Base-by-base conservation (phyloP, 2,113 vertebrate species). In the Oostethus manadensis region DNA sequence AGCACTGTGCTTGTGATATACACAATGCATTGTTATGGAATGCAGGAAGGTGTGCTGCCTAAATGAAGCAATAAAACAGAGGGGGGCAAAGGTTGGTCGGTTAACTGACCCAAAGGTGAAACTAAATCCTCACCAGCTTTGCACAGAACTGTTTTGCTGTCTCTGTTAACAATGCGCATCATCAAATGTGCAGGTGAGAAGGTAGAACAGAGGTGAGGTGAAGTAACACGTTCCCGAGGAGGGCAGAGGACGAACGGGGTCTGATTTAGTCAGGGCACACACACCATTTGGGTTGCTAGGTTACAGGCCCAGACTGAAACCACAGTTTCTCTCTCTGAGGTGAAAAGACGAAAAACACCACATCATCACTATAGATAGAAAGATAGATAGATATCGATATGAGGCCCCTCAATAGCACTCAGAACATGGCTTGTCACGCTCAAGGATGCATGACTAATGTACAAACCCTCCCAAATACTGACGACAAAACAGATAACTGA, bases 241-340 rank as follows among this genome's bases (percentile, higher is more conserved):
- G 71, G 56, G 65, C 46, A 49, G 66, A 64, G 61, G 51, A 76
- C 50, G 49, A 71, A 79, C 44, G 49, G 13, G 13, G 49, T 68
- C 68, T 57, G 63, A 78, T 77, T 78, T 79, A 82, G 78, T 79
- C 71, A 83, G 73, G 59, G 77, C 69, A 50, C n/a, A n/a, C 70
- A 67, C 75, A 76, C 66, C 71, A 77, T 82, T 85, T 71, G 51
- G 78, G 82, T 88, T 88, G 85, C 87, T 84, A 83, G 76, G 86
- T 71, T 85, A 85, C 83, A 60, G 73, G 58, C 71, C 78, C 44
- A 42, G 71, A 29, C 73, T 76, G 59, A 62, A 73, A 75, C 69
- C 18, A n/a, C 79, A 71, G 77, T 71, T 71, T 79, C 54, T 66
- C 60, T 77, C 44, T 56, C 44, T 73, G 68, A 81, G 64, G 60